Evolutionary conservation across 2,888 invertebrate genomes (phyloP), one percentile per base, ranked within the genome.

Genomic region (Tenthredo livida): DNA sequence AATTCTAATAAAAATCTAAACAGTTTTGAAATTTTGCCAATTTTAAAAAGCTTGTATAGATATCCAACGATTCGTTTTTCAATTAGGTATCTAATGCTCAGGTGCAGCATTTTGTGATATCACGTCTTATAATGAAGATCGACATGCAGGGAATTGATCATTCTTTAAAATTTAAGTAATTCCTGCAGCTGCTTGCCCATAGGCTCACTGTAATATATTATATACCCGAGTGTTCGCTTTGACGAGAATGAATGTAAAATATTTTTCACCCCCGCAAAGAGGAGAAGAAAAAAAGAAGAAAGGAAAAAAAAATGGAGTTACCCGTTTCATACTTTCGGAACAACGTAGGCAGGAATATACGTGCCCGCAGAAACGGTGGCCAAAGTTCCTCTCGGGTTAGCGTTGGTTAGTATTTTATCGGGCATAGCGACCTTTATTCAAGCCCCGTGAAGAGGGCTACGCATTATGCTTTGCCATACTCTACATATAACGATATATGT

Each of bases 371-470:
- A 7, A 80, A 21, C 37, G 61, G 12, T 29, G n/a, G 40, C n/a
- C n/a, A 21, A 77, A 47, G 7, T 50, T 77, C n/a, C 80, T 47
- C 77, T 80, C 21, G 80, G 58, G 80, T 80, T 80, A 61, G 40
- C 58, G 80, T 80, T 33, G 58, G 37, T 80, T 58, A 61, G 40
- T 80, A 80, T 80, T 80, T 80, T 40, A 61, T 80, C 61, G 61
- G 40, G 40, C 40, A 80, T n/a, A 80, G 80, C 80, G 80, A 80
- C 80, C 58, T 80, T 80, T 61, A 80, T 80, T 61, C 61, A 61
- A 40, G 80, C 37, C 40, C 58, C 58, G 80, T 58, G 58, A 80
- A 80, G 58, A 80, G 80, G 80, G 58, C 40, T 10, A 61, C 80
- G 58, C 80, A 40, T 77, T 61, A 61, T 80, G 21, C 58, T 61